Conservation (phyloP, 2,797 vertebrate genomes). For the Cyprinodon diabolis region DNA sequence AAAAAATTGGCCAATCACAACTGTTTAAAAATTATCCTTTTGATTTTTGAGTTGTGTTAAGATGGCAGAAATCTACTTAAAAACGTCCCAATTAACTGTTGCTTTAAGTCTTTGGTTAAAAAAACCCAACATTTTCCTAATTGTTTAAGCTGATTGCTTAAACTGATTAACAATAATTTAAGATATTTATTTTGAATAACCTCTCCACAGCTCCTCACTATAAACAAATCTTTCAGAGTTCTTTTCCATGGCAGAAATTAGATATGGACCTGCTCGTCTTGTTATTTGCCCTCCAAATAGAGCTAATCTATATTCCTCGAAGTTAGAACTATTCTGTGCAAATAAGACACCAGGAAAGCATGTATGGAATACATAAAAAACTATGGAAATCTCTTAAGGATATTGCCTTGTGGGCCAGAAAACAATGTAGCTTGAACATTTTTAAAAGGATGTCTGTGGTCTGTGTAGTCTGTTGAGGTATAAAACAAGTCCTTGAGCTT, state of each 20-base stretch:
- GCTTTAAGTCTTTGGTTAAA: not conserved
- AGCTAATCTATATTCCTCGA: not conserved
- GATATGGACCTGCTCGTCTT: not conserved
- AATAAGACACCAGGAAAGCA: not conserved
- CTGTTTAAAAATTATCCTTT: not conserved
- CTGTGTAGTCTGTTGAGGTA: no score
- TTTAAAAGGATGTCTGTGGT: not conserved
- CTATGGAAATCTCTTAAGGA: not conserved
- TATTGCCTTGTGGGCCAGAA: not conserved
- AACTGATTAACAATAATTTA: not conserved
- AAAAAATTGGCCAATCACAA: no score
- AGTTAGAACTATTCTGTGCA: not conserved
- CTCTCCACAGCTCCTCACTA: not conserved
- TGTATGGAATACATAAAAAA: not conserved
- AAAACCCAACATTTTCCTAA: not conserved
- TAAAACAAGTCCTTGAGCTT: not conserved
- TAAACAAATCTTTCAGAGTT: not conserved
- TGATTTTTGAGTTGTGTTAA: not conserved
- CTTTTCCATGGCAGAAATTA: not conserved
- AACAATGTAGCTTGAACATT: not conserved
- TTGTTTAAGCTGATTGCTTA: not conserved
- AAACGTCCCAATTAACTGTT: not conserved
- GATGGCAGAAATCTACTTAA: not conserved
- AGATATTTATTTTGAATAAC: not conserved
- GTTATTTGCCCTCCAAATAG: not conserved